phyloP scores from a whole-genome alignment of 2,797 vertebrate species.

The Buceros bicornis region DNA sequence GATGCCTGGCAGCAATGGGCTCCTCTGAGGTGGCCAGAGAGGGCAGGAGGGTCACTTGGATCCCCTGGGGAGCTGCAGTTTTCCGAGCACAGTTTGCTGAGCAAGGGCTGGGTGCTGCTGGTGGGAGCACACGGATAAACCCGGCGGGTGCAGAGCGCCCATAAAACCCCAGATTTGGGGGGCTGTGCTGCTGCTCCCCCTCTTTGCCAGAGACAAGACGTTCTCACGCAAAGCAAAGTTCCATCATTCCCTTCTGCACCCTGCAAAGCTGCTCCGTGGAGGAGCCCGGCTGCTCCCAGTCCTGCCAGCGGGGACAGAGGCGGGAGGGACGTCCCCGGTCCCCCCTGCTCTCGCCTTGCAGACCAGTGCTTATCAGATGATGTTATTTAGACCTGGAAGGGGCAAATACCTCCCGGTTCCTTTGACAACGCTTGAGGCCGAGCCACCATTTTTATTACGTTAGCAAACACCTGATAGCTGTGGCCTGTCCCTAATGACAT shows the following conservation, averaged over 20 bases:
- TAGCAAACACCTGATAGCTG: constrained; percentile 86
- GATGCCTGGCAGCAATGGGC: not conserved
- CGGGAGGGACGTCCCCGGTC: not conserved
- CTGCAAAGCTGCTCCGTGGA: fast-evolving
- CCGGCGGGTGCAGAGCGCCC: not conserved
- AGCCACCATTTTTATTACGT: constrained; percentile 86
- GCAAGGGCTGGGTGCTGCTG: not conserved
- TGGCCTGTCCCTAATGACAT: constrained; percentile 78
- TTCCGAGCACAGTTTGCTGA: not conserved
- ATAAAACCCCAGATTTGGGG: not conserved
- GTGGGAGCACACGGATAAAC: not conserved
- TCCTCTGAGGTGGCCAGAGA: not conserved
- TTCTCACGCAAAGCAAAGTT: not conserved
- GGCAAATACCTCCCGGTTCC: constrained; percentile 75
- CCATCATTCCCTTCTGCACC: not conserved
- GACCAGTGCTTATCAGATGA: constrained; percentile 73
- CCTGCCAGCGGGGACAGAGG: fast-evolving
- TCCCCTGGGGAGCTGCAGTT: not conserved
- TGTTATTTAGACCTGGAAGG: constrained; percentile 78
- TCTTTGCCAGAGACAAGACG: not conserved
- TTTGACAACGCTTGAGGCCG: constrained; percentile 77
- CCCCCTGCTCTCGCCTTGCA: not conserved
- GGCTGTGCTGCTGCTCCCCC: not conserved
- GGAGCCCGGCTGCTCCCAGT: fast-evolving
- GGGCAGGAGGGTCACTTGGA: not conserved